Evolutionary conservation across 2,888 invertebrate genomes (phyloP).

Genomic region (Bugulina stolonifera): DNA sequence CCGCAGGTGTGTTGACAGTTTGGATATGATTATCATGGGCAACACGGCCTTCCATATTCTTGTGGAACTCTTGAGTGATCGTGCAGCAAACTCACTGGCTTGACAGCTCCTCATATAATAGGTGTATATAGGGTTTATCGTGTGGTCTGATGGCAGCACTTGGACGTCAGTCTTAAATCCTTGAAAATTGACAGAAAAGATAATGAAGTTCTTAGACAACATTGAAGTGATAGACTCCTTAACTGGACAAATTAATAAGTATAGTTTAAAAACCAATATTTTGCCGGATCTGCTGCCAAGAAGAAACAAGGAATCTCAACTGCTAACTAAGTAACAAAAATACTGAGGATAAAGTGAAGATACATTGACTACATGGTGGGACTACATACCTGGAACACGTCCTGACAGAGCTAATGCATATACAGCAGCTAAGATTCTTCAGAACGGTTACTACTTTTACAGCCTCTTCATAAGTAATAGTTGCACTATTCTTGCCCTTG

Average conservation of each 20-base stretch:
- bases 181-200: too few relatives aligned
- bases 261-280: too few relatives aligned
- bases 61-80: neutral
- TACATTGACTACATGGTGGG: neutral
- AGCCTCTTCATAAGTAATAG: too few relatives aligned
- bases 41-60: constrained; percentile 28
- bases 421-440: neutral
- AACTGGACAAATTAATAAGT: too few relatives aligned
- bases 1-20: constrained; percentile 30
- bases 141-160: constrained; percentile 7
- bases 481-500: too few relatives aligned
- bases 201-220: too few relatives aligned
- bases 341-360: too few relatives aligned
- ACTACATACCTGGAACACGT: constrained; percentile 5
- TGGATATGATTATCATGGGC: constrained; percentile 28
- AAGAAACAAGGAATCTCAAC: too few relatives aligned
- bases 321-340: too few relatives aligned
- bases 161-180: constrained; percentile 11
- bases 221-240: too few relatives aligned
- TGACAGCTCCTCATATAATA: neutral
- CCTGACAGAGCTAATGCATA: neutral
- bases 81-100: neutral
- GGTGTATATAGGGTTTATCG: neutral
- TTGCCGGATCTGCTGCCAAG: too few relatives aligned
- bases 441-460: neutral